Conservation (phyloP, 2,888 invertebrate genomes). For the Ectemnius lituratus region DNA sequence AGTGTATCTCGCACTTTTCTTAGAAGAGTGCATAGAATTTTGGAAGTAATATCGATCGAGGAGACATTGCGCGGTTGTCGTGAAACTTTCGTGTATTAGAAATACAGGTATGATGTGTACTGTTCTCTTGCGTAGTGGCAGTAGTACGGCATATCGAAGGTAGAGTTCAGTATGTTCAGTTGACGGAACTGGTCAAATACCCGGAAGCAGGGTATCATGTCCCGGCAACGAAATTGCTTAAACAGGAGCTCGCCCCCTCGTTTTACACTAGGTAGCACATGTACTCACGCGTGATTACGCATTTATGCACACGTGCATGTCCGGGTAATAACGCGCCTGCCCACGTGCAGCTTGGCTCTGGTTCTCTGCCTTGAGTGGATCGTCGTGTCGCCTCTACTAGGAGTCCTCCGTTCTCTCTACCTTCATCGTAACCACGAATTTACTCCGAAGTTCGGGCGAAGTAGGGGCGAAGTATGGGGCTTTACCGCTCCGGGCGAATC, state of each 20-base stretch:
- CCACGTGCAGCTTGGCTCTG: conserved; percentile 22
- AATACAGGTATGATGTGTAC: neutral
- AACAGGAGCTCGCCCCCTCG: conserved; percentile 24
- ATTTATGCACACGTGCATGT: conserved; percentile 33
- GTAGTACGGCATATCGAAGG: neutral
- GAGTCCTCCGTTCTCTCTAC: neutral
- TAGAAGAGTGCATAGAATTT: too few species aligned
- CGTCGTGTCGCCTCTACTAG: neutral
- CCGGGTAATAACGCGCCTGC: conserved; percentile 29
- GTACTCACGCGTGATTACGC: conserved; percentile 42
- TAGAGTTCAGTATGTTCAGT: neutral
- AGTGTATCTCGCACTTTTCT: too few species aligned
- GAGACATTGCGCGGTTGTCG: too few species aligned
- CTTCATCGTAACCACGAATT: neutral
- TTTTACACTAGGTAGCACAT: conserved; percentile 36
- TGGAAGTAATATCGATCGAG: too few species aligned
- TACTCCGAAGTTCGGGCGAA: neutral
- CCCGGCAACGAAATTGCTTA: conserved; percentile 39
- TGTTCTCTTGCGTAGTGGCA: neutral
- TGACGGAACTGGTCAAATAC: conserved; percentile 25
- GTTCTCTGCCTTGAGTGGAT: neutral
- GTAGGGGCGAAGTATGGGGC: too few species aligned
- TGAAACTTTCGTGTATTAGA: neutral
- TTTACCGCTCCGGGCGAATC: neutral
- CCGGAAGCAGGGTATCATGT: conserved; percentile 26